Conservation (phyloP, 1,140 invertebrate genomes). For the Bombyx mandarina region DNA sequence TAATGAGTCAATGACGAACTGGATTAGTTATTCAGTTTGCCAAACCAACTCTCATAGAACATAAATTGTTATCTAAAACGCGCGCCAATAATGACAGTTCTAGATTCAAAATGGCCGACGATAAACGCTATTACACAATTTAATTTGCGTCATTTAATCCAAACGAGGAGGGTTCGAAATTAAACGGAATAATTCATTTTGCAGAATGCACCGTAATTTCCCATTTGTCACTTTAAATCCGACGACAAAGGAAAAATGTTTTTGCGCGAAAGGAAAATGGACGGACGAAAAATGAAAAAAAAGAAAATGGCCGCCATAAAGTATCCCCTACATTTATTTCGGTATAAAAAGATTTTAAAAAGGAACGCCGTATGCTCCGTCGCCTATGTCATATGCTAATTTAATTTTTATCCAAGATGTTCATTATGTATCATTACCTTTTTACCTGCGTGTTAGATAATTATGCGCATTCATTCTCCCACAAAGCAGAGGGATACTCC, state of each 20-base stretch:
- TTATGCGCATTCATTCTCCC: constrained; percentile 12
- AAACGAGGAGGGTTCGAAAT: constrained; percentile 9
- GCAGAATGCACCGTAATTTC: constrained; percentile 13
- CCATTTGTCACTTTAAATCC: constrained; percentile 1
- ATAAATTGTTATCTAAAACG: constrained; percentile 18
- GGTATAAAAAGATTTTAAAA: no score
- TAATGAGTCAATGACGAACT: no score
- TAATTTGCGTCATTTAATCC: constrained; percentile 18
- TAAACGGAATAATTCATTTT: constrained; percentile 21
- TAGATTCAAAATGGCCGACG: constrained; percentile 23
- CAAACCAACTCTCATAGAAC: constrained; percentile 2
- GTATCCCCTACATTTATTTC: no score
- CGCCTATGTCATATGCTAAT: no score
- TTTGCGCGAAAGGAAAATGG: no score
- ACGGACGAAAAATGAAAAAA: no score
- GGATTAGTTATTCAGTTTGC: no score
- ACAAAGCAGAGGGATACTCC: constrained; percentile 9
- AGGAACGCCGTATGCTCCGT: no score
- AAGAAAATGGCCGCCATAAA: no score
- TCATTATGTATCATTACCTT: constrained; percentile 1
- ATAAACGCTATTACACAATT: constrained; percentile 14
- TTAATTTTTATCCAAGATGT: no score
- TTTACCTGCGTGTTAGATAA: constrained; percentile 19
- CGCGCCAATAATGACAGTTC: constrained; percentile 21
- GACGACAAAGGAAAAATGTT: background rate